Base-by-base conservation (phyloP, 2,888 invertebrate species). In the Sesia apiformis region DNA sequence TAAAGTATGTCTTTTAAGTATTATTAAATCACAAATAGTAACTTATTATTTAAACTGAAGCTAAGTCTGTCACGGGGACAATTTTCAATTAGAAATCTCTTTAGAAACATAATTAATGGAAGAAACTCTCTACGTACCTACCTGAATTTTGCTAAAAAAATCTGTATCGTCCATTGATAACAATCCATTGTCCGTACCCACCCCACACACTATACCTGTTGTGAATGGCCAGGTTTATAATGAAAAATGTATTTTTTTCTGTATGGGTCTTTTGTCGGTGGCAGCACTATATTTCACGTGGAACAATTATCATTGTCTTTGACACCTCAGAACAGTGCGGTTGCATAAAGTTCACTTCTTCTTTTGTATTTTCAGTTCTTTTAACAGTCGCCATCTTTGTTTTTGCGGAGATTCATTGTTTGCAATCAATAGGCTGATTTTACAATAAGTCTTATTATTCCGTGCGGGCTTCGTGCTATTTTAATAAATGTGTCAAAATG, bases 291-390 rank as follows among this genome's bases (percentile, higher is more conserved):
- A 88, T 85, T 84, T 88, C 86, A 87, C 75, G 76, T 81, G 81
- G 85, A 82, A 88, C 89, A 88, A 88, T 88, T 87, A 88, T 82
- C 88, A 87, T 89, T 88, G 89, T 89, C 84, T 89, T 88, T 88
- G 82, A 76, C 88, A 86, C 86, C 85, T 84, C 65, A 59, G 76
- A 74, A 70, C 73, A 70, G 69, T 76, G 80, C 69, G 81, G 79
- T 82, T 73, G 69, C 70, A 66, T 69, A 59, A 60, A 67, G 63
- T 67, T 67, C 64, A 23, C 23, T 23, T 23, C 69, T 63, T 65
- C 66, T 64, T 72, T 76, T 79, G 75, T 73, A 61, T 57, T 57
- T 56, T 63, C 63, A 58, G 63, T 72, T 67, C 67, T 65, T 64
- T 67, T 68, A 66, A 62, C 60, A 56, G 61, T 54, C 57, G 58